Base-by-base conservation (phyloP, 1,140 invertebrate species). In the Zaprionus tsacasi region DNA sequence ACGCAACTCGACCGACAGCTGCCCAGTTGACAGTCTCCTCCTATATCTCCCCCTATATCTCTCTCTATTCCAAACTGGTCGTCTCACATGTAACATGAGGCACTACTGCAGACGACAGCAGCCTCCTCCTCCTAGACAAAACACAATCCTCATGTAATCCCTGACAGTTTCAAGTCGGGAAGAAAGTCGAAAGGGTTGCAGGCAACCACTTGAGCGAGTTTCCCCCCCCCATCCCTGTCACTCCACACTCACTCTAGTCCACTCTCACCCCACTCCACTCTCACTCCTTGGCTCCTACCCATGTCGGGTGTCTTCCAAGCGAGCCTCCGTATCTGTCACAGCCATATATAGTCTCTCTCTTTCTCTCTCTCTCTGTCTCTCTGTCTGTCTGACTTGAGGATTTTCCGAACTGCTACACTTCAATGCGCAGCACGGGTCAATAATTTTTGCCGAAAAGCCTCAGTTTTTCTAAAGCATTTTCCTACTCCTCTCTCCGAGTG, bases 321-420 rank as follows among this genome's bases (percentile, higher is more conserved):
- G 12, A 65, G 61, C 48, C 69, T 65, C 58, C 40, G 54, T 71
- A 75, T 76, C 61, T 71, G 61, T 65, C 68, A 76, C 27, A 55
- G 27, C 55, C 68, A 76, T 60, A 57, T 21, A 21, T 21, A 21
- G 21, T 21, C 21, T 21, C 1, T 21, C 21, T 21, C 21, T 21
- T 1, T 21, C 21, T 21, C 21, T 21, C 21, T 2, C 21, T 21
- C 21, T 2, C 21, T 21, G 61, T 15, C 12, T 30, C 7, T 15
- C 17, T 57, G 25, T 21, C 59, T 33, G 54, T 67, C 63, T 73
- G 75, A 63, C 70, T 73, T 63, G 70, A 76, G 58, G 57, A 73
- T 77, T 77, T 73, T 77, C 70, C 50, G 72, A 77, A 77, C 70
- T 77, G 63, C 61, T 77, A 43, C 75, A 77, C 70, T 77, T 77